These are phyloP conservation scores for Drosophila prosaltans DNA, from an alignment of 1,140 invertebrate species.

Conservation along the genomic window DNA sequence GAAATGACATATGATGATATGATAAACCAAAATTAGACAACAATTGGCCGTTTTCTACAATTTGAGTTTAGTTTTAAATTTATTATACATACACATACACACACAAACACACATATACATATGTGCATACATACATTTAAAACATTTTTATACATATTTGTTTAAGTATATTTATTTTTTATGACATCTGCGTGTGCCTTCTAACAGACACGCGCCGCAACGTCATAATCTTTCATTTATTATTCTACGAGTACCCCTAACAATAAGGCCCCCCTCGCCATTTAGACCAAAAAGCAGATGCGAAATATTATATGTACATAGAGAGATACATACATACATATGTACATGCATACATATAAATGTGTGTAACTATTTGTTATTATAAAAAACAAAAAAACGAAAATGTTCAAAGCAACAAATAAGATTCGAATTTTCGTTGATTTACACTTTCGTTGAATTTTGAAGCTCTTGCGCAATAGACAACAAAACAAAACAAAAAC, in stretches of 20 bases:
- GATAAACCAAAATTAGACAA: slow-evolving; percentile 47
- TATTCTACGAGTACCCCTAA: slow-evolving; percentile 51
- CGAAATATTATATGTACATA: slow-evolving; percentile 9
- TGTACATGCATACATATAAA: neutral
- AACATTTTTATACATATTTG: neutral
- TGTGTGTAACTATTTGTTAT: slow-evolving; percentile 7
- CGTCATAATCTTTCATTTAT: slow-evolving; percentile 45
- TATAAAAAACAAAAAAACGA: neutral
- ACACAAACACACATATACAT: neutral
- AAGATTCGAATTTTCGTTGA: slow-evolving; percentile 14
- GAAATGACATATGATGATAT: slow-evolving; percentile 2
- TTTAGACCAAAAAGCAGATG: slow-evolving; percentile 35
- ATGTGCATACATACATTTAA: slow-evolving; percentile 2
- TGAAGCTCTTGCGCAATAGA: slow-evolving; percentile 5
- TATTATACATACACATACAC: slow-evolving; percentile 5
- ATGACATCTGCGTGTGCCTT: slow-evolving; percentile 40
- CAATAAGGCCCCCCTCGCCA: slow-evolving; percentile 23
- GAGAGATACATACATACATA: neutral
- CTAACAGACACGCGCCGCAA: slow-evolving; percentile 60
- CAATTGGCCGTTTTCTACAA: slow-evolving; percentile 63
- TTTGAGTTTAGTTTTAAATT: slow-evolving; percentile 38
- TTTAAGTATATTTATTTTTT: slow-evolving; percentile 7
- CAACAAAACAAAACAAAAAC: neutral
- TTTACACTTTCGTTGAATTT: slow-evolving; percentile 15
- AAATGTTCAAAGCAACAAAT: slow-evolving; percentile 11